Base-by-base conservation (phyloP, 2,797 vertebrate genomes). In the Circus cinereus region DNA sequence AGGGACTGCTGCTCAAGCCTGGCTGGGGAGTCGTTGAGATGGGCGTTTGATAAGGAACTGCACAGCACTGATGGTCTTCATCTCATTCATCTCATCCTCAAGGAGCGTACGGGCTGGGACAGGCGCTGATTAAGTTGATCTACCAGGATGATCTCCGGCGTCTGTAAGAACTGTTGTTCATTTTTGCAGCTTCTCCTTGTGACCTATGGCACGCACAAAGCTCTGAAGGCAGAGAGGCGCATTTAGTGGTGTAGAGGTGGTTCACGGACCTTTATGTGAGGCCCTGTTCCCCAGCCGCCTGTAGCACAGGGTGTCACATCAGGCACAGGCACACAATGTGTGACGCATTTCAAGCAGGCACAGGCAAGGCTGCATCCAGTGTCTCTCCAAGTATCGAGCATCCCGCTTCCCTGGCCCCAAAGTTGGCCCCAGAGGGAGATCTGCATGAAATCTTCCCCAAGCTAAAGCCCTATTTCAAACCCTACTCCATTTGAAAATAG, bases 131-230 rank as follows among this genome's bases (percentile, higher is more conserved):
- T 38, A 48, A 63, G 30, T 20, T 13, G 50, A 47, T 47, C 38
- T 85, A 38, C 26, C 43, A 22, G 50, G 67, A 59, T 2, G 2
- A 78, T 45, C 73, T 77, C 21, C 10, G 7, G 42, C 1, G 0
- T 40, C 43, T 42, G 2, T 15, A 40, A 45, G 42, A 60, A 21
- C 34, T 5, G 22, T 21, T 65, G 27, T 6, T 60, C 9, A 2
- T 14, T 42, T 67, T 19, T 40, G 29, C 48, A 50, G 67, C 54
- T 84, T 40, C 29, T 84, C 18, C 43, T 74, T 14, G 15, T 6
- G 8, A 38, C 24, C 32, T 11, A 6, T 1, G 21, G 36, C 47
- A 56, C 0, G 1, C 14, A 2, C 0, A 1, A 40, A 43, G 42
- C 48, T 62, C 42, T 57, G 40, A 29, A 51, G 48, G 60, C 50